These are phyloP conservation scores for Labeo catla DNA, from an alignment of 2,113 vertebrate species.

Conservation along the genomic window DNA sequence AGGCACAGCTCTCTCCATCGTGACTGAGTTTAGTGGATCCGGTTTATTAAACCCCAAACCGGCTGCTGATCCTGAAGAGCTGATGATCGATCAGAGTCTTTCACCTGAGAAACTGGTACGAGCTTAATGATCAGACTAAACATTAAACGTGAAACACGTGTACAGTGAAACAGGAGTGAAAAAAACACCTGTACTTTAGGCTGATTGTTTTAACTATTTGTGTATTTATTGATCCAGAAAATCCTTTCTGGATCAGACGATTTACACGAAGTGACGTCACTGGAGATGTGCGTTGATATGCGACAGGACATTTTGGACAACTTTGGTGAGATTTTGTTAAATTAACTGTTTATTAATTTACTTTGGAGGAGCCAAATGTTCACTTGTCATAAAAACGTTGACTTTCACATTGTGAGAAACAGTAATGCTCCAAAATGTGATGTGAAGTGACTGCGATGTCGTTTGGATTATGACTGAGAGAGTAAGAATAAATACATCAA, in stretches of 20 bases:
- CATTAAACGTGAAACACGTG: not conserved
- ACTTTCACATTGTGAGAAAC: not conserved
- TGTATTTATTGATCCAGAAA: conserved; percentile 69
- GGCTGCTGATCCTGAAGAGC: conserved; percentile 64
- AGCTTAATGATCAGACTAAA: not conserved
- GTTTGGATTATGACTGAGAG: not conserved
- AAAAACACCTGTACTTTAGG: not conserved
- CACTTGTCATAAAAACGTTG: not conserved
- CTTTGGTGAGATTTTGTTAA: conserved; percentile 83
- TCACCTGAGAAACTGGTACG: conserved; percentile 82
- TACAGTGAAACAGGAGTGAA: not conserved
- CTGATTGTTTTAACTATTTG: not conserved
- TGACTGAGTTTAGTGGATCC: conserved; percentile 79
- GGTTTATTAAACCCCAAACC: conserved; percentile 76
- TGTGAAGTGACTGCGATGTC: not conserved
- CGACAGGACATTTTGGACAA: conserved; percentile 83
- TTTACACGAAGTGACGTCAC: conserved; percentile 76
- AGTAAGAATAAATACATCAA: conserved; percentile 3
- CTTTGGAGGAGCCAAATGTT: not conserved
- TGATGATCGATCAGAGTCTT: conserved; percentile 73
- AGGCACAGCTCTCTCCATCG: conserved; percentile 69
- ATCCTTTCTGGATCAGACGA: conserved; percentile 78
- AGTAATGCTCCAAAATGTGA: not conserved
- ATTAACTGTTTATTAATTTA: not conserved
- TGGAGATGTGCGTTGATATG: conserved; percentile 86